Conservation (phyloP, 2,888 invertebrate species). For the Noctua comes region DNA sequence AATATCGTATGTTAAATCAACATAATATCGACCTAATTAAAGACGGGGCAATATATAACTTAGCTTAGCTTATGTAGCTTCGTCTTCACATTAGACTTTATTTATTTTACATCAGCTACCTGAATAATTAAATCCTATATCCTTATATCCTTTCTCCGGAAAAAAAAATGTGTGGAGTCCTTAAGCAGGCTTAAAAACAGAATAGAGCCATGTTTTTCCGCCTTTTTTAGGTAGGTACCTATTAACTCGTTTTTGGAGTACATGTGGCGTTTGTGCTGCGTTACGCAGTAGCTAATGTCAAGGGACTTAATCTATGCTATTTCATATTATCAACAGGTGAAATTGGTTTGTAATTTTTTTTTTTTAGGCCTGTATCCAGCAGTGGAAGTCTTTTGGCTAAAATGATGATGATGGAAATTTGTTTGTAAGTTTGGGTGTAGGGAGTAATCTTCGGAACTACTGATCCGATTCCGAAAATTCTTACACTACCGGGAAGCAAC, state of each 20-base stretch:
- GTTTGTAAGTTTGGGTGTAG: neutral
- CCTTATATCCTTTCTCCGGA: neutral
- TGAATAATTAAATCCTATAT: neutral
- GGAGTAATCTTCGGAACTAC: neutral
- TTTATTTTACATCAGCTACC: neutral
- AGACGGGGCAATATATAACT: neutral
- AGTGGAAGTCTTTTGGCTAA: too few species aligned
- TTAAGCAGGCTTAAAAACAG: neutral
- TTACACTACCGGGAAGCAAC: neutral
- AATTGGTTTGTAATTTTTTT: too few species aligned
- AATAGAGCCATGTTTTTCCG: neutral
- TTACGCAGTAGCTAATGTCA: neutral
- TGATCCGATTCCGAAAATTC: neutral
- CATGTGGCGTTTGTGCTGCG: neutral
- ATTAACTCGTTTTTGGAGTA: neutral
- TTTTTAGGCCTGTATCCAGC: too few species aligned
- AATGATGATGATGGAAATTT: too few species aligned
- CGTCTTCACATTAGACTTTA: neutral
- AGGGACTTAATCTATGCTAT: neutral
- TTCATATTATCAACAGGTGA: neutral
- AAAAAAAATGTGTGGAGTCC: neutral
- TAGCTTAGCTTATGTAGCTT: neutral
- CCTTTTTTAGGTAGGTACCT: neutral
- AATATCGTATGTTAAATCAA: slow-evolving; percentile 8
- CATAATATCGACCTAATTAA: slow-evolving; percentile 12